Evolutionary conservation across 2,797 vertebrate species (phyloP).

Genomic region (Psittacula derbiana): DNA sequence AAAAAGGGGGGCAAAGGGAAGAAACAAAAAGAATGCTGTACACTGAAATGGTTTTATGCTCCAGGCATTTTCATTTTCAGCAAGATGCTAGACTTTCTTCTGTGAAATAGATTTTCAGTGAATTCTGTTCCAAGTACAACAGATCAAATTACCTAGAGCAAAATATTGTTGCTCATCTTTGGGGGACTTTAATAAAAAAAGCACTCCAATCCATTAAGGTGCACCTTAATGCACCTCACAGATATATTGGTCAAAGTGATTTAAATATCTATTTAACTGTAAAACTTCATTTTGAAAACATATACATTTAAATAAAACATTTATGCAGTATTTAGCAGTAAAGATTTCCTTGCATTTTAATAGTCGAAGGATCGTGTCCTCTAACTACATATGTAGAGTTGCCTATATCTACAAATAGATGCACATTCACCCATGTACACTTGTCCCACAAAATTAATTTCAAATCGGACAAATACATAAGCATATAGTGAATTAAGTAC

Average conservation of each 20-base stretch:
- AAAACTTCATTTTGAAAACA: not conserved
- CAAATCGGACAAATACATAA: not conserved
- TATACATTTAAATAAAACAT: not conserved
- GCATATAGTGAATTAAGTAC: not conserved
- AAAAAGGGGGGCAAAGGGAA: not conserved
- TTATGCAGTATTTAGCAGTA: not conserved
- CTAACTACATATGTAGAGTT: not conserved
- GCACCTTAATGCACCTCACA: not conserved
- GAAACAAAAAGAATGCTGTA: not conserved
- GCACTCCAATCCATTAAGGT: not conserved
- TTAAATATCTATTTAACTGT: not conserved
- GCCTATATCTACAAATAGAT: not conserved
- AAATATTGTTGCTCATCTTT: not conserved
- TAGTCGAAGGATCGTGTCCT: not conserved
- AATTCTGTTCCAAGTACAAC: slow-evolving; percentile 20
- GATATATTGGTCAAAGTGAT: not conserved
- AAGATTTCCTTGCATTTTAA: not conserved
- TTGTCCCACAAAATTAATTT: not conserved
- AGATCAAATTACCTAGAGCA: not conserved
- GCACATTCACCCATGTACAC: not conserved
- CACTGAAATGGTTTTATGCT: slow-evolving; percentile 38
- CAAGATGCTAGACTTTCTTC: slow-evolving; percentile 23
- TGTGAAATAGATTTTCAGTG: slow-evolving; percentile 27
- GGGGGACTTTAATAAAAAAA: not conserved
- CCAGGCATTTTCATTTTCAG: slow-evolving; percentile 25